Evolutionary conservation across 2,888 invertebrate species (phyloP), one percentile per base, ranked within the genome.

Genomic region (Ophion obscuratus): DNA sequence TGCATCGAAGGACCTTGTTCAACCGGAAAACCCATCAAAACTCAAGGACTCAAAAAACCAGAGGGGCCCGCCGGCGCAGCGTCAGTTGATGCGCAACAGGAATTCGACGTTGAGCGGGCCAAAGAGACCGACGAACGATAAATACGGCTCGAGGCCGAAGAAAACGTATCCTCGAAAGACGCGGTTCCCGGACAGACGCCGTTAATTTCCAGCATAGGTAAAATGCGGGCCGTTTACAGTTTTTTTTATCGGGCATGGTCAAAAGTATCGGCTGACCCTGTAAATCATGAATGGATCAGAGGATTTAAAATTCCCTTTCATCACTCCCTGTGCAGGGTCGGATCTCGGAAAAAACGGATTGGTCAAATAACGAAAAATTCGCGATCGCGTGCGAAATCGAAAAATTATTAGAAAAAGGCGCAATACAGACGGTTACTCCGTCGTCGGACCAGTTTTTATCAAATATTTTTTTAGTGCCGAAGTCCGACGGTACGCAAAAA

Each of bases 361-460:
- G 81, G 81, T 61, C 66, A 44, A 36, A 36, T 20, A 24, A 36
- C 40, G 81, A 84, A 76, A 59, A 47, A 47, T 53, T 31, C 14
- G 27, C 59, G 10, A 84, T 76, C 40, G 24, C 17, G 11, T 0
- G 14, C 0, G 61, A 59, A 66, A 81, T 85, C 31, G 47, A 53
- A 31, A 53, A 73, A 36, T 36, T 85, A 66, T 62, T 47, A 67
- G 24, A 70, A 9, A 77, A 85, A 27, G 77, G 85, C 36, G 85
- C 67, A 24, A 67, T 81, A 40, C 36, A 73, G n/a, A 62, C 40
- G 53, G 17, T 24, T 24, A 24, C 9, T 47, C 27, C 27, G 59
- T 67, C n/a, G 57, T 53, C 66, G 14, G 87, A 47, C 20, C 88
- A 90, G 67, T 89, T 87, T 75, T 53, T 89, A 44, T 90, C 89